Evolutionary conservation across 2,797 vertebrate genomes (phyloP), one percentile per base, ranked within the genome.

Genomic region (Novumbra hubbsi): DNA sequence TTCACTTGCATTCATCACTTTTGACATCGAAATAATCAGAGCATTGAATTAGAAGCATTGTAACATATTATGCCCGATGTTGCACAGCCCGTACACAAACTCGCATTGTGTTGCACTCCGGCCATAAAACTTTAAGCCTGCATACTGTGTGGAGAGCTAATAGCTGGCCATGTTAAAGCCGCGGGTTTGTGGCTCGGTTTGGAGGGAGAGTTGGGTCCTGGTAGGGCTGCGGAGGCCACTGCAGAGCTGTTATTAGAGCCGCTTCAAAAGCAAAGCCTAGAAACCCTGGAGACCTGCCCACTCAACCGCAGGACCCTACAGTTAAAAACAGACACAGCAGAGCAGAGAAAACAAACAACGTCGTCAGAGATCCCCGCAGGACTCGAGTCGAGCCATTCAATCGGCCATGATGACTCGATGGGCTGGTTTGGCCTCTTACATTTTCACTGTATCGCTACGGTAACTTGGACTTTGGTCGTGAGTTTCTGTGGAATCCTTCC

Each of bases 111-210:
- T 81, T 83, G 68, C 72, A 60, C 49, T 65, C 78, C 30, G 8
- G 52, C 73, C 74, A 30, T 72, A n/a, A 21, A 68, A 38, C 41
- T 48, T 72, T 77, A 68, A 78, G 85, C 74, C 79, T 80, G 81
- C 76, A 70, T 63, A 60, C 74, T 71, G 21, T 3, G 3, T 70
- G 72, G 73, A 64, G 72, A 76, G 76, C 74, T 91, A 92, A 92
- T 92, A 80, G 80, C 77, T 76, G 79, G 82, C 82, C 89, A 73
- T 75, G 77, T 73, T 90, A 90, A 92, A 93, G 86, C 91, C 91
- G 89, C 88, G 2, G 86, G 90, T 75, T 91, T 92, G 88, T 57
- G 70, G 73, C 78, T 81, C 71, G 71, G 71, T 45, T 30, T 70
- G 76, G 57, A 28, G 17, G 12, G 65, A 57, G 73, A 74, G 41